Evolutionary conservation across 2,888 invertebrate genomes (phyloP).

Genomic region (Tipula confusa): DNA sequence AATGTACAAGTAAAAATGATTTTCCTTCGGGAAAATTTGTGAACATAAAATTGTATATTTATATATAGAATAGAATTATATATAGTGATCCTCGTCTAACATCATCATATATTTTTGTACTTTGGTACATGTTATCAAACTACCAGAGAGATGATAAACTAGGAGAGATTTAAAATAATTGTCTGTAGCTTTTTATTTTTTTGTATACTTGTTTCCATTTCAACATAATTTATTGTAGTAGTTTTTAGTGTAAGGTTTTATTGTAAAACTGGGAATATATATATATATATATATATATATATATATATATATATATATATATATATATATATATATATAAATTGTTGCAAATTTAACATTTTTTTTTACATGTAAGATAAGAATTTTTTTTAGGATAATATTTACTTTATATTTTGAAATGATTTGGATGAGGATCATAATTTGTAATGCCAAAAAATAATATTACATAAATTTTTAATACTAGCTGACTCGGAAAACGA

Average conservation of each 20-base stretch:
- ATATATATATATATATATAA: no score
- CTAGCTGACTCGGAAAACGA: no score
- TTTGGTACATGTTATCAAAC: not conserved
- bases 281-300: no score
- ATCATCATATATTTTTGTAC: not conserved
- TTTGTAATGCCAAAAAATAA: no score
- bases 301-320: no score
- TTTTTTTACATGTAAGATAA: not conserved
- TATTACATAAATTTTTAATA: no score
- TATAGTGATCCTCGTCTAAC: not conserved
- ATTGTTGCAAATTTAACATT: not conserved
- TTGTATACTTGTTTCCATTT: not conserved
- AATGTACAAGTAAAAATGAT: not conserved
- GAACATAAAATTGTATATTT: not conserved
- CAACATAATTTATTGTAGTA: slow-evolving; percentile 12
- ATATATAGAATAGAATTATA: no score
- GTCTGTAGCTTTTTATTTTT: not conserved
- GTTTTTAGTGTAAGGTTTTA: not conserved
- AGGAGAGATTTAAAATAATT: slow-evolving; percentile 16
- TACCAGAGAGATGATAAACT: slow-evolving; percentile 9
- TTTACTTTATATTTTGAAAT: no score
- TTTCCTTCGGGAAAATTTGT: slow-evolving; percentile 20
- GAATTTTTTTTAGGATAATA: not conserved
- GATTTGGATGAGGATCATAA: no score
- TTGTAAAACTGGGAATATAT: not conserved